phyloP scores from a whole-genome alignment of 1,140 invertebrate genomes.

The Lamellibrachia luymesi region DNA sequence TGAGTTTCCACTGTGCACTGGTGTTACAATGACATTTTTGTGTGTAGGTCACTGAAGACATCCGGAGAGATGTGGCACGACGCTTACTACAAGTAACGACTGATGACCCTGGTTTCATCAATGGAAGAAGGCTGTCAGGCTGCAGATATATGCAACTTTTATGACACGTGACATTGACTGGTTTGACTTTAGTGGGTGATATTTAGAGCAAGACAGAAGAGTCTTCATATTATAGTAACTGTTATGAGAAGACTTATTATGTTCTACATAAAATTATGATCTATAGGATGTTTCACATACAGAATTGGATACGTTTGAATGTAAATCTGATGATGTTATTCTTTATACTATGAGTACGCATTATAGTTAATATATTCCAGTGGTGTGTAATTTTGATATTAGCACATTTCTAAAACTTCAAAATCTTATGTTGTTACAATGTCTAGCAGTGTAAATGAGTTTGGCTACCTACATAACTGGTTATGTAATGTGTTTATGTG shows the following conservation, averaged over 20 bases:
- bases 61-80: conserved; percentile 19
- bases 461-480: background rate
- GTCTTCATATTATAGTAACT: background rate
- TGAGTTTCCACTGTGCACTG: background rate
- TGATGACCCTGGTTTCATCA: background rate
- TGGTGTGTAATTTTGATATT: background rate
- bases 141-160: background rate
- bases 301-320: background rate
- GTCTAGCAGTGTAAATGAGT: background rate
- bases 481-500: background rate
- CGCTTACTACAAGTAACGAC: conserved; percentile 10
- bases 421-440: background rate
- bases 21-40: background rate
- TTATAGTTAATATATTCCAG: background rate
- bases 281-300: background rate
- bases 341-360: background rate
- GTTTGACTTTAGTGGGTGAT: too few relatives aligned
- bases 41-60: conserved; percentile 8
- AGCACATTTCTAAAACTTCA: background rate
- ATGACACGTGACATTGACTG: too few relatives aligned
- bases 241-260: background rate
- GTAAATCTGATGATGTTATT: background rate
- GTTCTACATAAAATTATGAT: background rate
- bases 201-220: background rate
- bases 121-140: background rate